Base-by-base conservation (phyloP, 2,797 vertebrate genomes). In the Myotis daubentonii region DNA sequence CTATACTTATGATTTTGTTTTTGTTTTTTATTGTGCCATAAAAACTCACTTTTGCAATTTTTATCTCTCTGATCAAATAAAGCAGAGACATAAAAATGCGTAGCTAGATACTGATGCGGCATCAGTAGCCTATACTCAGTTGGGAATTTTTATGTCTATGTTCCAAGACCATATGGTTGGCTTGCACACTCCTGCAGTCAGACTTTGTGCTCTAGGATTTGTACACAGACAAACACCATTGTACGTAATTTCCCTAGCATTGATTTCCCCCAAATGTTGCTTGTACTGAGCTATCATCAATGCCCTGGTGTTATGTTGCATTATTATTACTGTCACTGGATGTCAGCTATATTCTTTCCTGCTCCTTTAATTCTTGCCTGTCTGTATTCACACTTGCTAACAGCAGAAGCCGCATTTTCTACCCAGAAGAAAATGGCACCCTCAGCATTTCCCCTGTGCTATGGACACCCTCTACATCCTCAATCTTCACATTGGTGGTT, bases 61-160 rank as follows among this genome's bases (percentile, higher is more conserved):
- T 47, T 47, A 47, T 47, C 47, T 47, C 47, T 47, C 47, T 57
- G 11, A 85, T 51, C 55, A 44, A 75, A 72, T 76, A 92, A 88
- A 83, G 74, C 19, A 55, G 9, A 75, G 36, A 94, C 78, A 38
- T 60, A 47, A 92, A 88, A 83, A 47, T 57, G 1, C 22, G 36
- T 11, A 49, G 0, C 8, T 49, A 82, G 30, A 66, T 47, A 44
- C 15, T 12, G n/a, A 81, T 78, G 30, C 44, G 2, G 2, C 62
- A n/a, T 6, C 25, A 72, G 30, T 41, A 71, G 17, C 6, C 66
- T 47, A 70, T n/a, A 62, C 5, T 41, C 7, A 41, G 12, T 25
- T 55, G 57, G 15, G 28, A 38, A 75, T 70, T n/a, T 23, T 82
- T 75, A 68, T 49, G 30, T 60, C 53, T 89, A 3, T 16, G 72